These are phyloP conservation scores for Podabrus alpinus DNA, from an alignment of 2,888 invertebrate genomes.

Conservation along the genomic window DNA sequence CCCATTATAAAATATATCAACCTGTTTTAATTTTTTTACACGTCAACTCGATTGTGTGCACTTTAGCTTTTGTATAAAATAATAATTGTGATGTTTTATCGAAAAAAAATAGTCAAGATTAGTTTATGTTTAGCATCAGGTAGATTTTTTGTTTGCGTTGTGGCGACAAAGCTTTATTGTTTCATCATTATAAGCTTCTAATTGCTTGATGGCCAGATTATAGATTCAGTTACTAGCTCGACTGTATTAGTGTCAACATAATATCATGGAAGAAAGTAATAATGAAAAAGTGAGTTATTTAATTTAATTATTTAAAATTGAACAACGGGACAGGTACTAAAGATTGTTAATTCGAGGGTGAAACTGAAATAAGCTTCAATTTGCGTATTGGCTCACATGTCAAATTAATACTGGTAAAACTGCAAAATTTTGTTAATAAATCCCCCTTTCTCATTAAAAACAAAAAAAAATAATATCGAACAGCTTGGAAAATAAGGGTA, in stretches of 20 bases:
- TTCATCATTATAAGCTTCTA: conserved; percentile 32
- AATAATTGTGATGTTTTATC: not conserved
- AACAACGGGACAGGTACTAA: conserved; percentile 27
- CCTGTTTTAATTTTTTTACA: conserved; percentile 11
- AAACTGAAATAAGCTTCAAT: conserved; percentile 24
- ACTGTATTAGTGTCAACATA: conserved; percentile 18
- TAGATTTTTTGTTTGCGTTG: conserved; percentile 26
- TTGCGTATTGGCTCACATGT: conserved; percentile 32
- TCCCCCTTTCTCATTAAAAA: conserved; percentile 32
- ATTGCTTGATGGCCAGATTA: conserved; percentile 26
- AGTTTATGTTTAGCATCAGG: conserved; percentile 17
- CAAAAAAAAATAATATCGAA: conserved; percentile 39
- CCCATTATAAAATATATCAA: conserved; percentile 20
- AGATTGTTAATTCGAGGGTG: conserved; percentile 28
- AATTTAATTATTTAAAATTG: conserved; percentile 21
- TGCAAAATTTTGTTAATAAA: conserved; percentile 32
- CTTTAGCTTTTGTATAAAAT: not conserved
- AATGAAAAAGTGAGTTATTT: conserved; percentile 22
- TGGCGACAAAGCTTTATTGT: conserved; percentile 30
- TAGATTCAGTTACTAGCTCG: conserved; percentile 30
- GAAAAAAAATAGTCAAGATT: conserved; percentile 3
- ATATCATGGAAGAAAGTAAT: conserved; percentile 17
- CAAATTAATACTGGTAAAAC: conserved; percentile 27
- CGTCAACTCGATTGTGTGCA: conserved; percentile 5
- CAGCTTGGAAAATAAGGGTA: conserved; percentile 41